These are phyloP conservation scores for Megaceryle maxima DNA, from an alignment of 2,113 vertebrate species.

Conservation along the genomic window DNA sequence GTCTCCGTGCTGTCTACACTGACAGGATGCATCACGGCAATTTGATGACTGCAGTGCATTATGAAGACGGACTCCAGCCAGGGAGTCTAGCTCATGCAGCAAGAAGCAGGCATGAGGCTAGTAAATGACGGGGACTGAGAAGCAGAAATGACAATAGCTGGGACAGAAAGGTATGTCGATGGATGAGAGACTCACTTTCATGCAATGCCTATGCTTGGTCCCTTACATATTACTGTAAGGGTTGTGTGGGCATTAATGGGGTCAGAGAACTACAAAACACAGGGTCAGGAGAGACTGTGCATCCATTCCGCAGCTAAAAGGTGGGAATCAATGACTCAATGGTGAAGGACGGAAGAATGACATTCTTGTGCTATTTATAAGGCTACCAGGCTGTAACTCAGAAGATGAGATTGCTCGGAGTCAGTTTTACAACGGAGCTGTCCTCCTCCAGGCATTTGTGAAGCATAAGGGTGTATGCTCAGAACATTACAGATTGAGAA, in stretches of 20 bases:
- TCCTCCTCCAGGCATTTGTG: slow-evolving; percentile 40
- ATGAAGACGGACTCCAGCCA: neutral
- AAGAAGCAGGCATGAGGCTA: neutral
- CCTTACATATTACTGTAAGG: neutral
- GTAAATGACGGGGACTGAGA: neutral
- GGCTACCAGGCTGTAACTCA: neutral
- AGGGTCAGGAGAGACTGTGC: neutral
- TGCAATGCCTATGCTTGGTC: neutral
- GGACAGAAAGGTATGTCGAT: neutral
- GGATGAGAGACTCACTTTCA: neutral
- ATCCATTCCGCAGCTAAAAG: neutral
- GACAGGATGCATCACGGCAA: slow-evolving; percentile 55
- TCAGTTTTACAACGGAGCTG: neutral
- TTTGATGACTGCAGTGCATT: slow-evolving; percentile 55
- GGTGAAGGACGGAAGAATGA: slow-evolving; percentile 15
- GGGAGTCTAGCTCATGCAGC: neutral
- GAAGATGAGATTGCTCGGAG: slow-evolving; percentile 35
- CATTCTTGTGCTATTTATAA: slow-evolving; percentile 25
- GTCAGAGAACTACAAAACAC: neutral
- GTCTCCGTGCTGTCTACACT: slow-evolving; percentile 40
- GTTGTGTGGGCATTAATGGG: neutral
- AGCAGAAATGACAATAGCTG: neutral
- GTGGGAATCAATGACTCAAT: slow-evolving; percentile 47
- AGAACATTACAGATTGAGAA: slow-evolving; percentile 10
- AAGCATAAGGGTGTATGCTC: slow-evolving; percentile 44